Evolutionary conservation across 2,797 vertebrate species (phyloP).

Genomic region (Clarias fuscus): DNA sequence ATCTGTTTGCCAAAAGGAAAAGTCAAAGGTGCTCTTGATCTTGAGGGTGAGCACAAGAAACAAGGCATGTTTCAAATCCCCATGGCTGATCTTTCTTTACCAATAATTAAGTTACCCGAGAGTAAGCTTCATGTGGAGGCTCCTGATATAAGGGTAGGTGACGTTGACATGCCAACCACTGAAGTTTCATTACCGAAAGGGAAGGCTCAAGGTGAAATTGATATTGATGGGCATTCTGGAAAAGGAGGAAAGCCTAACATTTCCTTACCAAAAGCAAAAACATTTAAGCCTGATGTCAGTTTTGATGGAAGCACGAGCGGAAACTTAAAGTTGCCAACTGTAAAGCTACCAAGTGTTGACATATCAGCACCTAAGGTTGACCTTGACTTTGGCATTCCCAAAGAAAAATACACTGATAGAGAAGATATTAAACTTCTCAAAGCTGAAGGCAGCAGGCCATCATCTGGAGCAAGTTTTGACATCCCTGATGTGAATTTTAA

Average conservation of each 20-base stretch:
- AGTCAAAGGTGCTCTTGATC: slow-evolving; percentile 48
- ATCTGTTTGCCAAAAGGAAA: slow-evolving; percentile 58
- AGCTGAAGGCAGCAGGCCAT: slow-evolving; percentile 69
- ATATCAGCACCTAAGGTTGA: slow-evolving; percentile 80
- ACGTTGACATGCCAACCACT: slow-evolving; percentile 50
- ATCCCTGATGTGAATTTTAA: slow-evolving; percentile 74
- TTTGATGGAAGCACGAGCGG: slow-evolving; percentile 45
- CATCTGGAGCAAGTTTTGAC: slow-evolving; percentile 74
- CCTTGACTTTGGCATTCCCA: slow-evolving; percentile 74
- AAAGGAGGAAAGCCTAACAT: slow-evolving; percentile 66
- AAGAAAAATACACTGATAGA: slow-evolving; percentile 67
- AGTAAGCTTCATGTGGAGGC: slow-evolving; percentile 50
- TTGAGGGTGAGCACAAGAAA: slow-evolving; percentile 21
- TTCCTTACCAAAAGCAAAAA: slow-evolving; percentile 57
- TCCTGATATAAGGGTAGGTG: neutral
- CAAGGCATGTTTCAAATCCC: neutral
- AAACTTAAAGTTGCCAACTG: slow-evolving; percentile 71
- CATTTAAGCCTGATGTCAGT: slow-evolving; percentile 49
- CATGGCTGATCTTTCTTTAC: neutral
- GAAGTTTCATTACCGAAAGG: slow-evolving; percentile 62
- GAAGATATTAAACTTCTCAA: slow-evolving; percentile 72
- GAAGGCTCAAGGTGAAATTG: slow-evolving; percentile 60
- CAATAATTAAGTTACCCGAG: neutral
- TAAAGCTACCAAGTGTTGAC: slow-evolving; percentile 78
- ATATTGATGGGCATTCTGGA: slow-evolving; percentile 48